These are phyloP conservation scores for Dinoponera quadriceps DNA, from an alignment of 1,140 invertebrate species.

Conservation along the genomic window DNA sequence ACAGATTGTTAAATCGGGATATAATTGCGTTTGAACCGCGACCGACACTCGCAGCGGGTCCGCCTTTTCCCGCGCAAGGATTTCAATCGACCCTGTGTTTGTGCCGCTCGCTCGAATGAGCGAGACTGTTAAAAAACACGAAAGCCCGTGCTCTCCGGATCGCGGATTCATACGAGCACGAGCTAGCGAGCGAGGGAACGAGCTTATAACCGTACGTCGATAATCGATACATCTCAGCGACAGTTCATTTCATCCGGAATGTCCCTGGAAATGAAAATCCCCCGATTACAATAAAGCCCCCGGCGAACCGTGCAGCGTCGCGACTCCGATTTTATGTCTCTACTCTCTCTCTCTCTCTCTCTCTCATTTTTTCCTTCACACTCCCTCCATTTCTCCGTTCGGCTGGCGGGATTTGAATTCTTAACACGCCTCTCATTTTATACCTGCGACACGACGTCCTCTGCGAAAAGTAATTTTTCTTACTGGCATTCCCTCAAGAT, in stretches of 20 bases:
- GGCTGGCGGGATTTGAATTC: neutral
- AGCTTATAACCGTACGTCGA: neutral
- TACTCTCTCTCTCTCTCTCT: neutral
- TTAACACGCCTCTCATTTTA: neutral
- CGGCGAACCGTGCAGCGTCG: neutral
- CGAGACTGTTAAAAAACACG: constrained; percentile 5
- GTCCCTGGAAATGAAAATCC: constrained; percentile 21
- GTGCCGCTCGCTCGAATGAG: neutral
- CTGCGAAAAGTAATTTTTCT: constrained; percentile 27
- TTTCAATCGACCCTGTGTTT: constrained; percentile 16
- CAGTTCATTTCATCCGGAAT: constrained; percentile 25
- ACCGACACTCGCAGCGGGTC: neutral
- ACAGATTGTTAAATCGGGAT: constrained; percentile 7
- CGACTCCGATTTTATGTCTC: neutral
- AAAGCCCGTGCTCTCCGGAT: neutral
- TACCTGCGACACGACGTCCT: neutral
- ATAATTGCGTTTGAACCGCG: neutral
- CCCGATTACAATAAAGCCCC: constrained; percentile 12
- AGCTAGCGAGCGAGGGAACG: too few relatives aligned
- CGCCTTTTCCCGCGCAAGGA: neutral
- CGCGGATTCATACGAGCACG: neutral
- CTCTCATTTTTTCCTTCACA: neutral
- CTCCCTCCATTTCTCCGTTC: neutral
- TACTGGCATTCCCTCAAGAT: neutral
- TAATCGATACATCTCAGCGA: constrained; percentile 39